Conservation (phyloP, 2,888 invertebrate species). For the Rhagium mordax region DNA sequence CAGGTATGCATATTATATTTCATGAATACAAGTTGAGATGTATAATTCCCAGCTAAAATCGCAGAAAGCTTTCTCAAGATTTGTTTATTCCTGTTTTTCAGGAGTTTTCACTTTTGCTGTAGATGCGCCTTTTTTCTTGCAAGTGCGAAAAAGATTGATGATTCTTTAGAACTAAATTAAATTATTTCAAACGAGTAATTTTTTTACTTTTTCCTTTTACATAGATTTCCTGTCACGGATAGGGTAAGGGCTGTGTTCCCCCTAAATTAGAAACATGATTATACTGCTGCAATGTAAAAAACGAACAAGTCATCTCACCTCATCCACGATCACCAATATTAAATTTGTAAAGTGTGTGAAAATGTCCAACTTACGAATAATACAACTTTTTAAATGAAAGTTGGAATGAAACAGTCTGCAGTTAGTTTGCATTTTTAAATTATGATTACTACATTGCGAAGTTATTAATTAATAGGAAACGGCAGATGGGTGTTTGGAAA, state of each 20-base stretch:
- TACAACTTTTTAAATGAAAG: too few relatives aligned
- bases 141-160: background rate
- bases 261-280: background rate
- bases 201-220: background rate
- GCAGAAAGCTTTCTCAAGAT: background rate
- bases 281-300: background rate
- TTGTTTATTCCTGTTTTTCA: background rate
- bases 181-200: background rate
- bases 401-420: too few relatives aligned
- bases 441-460: too few relatives aligned
- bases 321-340: too few relatives aligned
- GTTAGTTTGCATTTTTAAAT: background rate
- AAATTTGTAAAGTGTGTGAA: too few relatives aligned
- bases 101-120: background rate
- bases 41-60: too few relatives aligned
- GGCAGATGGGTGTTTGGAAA: background rate
- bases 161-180: background rate
- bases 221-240: background rate
- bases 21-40: too few relatives aligned
- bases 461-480: too few relatives aligned
- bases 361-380: too few relatives aligned
- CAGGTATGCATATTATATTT: too few relatives aligned
- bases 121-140: background rate
- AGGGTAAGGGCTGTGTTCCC: background rate
- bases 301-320: too few relatives aligned